These are phyloP conservation scores for Aptenodytes patagonicus DNA, from an alignment of 2,113 vertebrate species.

Conservation along the genomic window DNA sequence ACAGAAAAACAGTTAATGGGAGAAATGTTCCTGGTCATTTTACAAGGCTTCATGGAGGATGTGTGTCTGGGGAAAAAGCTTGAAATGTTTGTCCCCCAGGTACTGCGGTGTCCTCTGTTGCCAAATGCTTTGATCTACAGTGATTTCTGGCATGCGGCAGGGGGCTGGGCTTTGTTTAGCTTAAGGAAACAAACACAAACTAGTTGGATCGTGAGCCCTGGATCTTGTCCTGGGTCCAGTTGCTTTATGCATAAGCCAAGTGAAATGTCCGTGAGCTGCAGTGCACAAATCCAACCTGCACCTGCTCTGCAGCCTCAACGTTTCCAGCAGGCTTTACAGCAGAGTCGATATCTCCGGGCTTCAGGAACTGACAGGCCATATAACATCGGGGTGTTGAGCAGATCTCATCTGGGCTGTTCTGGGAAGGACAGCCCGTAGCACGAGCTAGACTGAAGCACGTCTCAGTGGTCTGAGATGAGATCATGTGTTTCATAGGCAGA, in stretches of 20 bases:
- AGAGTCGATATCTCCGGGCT: not conserved
- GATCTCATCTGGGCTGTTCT: not conserved
- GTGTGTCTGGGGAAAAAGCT: not conserved
- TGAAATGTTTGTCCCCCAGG: not conserved
- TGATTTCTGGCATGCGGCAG: not conserved
- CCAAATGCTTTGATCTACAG: not conserved
- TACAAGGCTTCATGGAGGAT: not conserved
- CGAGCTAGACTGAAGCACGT: not conserved
- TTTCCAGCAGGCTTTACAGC: not conserved
- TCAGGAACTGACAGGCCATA: accelerated
- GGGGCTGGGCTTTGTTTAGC: not conserved
- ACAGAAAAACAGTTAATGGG: not conserved
- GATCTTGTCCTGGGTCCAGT: not conserved
- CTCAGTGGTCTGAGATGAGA: not conserved
- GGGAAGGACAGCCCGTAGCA: not conserved
- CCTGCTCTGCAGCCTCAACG: not conserved
- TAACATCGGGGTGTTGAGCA: not conserved
- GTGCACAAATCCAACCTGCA: not conserved
- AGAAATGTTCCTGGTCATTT: not conserved
- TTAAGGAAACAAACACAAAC: not conserved
- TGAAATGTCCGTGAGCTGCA: not conserved
- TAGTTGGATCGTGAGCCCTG: not conserved
- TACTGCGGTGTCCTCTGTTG: not conserved
- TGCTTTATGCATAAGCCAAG: not conserved
- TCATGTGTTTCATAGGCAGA: not conserved